Conservation (phyloP, 1,140 invertebrate species). For the Trachymyrmex septentrionalis region DNA sequence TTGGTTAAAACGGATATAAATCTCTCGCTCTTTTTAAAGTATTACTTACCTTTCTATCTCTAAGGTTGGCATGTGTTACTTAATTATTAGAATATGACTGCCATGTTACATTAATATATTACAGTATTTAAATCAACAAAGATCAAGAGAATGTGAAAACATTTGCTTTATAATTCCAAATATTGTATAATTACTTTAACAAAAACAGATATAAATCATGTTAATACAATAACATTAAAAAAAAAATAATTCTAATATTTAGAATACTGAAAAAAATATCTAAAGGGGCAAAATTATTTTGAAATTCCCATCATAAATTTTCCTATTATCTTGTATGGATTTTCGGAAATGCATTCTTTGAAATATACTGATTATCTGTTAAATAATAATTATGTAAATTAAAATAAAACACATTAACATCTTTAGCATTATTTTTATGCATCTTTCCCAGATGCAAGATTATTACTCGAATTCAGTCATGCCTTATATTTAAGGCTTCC, state of each 20-base stretch:
- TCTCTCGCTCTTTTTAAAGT: background rate
- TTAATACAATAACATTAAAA: background rate
- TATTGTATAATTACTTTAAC: background rate
- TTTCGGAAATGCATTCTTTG: background rate
- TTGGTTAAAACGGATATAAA: no score
- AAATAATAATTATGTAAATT: background rate
- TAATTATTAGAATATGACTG: background rate
- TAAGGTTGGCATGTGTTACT: background rate
- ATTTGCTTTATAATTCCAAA: background rate
- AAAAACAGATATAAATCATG: background rate
- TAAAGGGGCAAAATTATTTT: background rate
- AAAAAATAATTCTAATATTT: background rate
- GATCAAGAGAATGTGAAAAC: background rate
- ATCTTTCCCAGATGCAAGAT: background rate
- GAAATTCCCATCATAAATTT: background rate
- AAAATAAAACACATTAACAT: background rate
- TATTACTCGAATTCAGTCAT: no score
- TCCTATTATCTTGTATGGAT: background rate
- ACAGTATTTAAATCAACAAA: background rate
- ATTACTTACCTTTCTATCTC: background rate
- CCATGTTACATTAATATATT: constrained; percentile 17
- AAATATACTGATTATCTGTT: background rate
- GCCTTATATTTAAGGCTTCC: no score
- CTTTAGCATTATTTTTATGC: background rate
- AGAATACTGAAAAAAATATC: background rate